phyloP scores from a whole-genome alignment of 2,888 invertebrate genomes.

The Clitarchus hookeri region DNA sequence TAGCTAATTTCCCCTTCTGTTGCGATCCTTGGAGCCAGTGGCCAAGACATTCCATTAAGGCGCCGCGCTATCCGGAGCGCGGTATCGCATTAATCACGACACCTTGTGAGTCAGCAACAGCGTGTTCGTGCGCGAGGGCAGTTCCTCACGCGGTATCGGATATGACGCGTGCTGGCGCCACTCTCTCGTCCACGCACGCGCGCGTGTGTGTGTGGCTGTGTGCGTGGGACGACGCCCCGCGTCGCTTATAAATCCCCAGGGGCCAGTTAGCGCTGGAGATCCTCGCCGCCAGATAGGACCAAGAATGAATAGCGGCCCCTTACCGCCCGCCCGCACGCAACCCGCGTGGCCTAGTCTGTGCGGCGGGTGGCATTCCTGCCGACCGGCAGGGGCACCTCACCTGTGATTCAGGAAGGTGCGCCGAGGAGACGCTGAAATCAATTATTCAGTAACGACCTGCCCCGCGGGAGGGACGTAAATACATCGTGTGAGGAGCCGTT shows the following conservation, averaged over 20 bases:
- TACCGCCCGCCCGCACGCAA: background rate
- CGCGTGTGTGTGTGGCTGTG: background rate
- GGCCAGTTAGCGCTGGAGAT: background rate
- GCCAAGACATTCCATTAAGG: too few relatives aligned
- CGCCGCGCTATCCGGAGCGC: background rate
- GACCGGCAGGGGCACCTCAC: background rate
- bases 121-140: background rate
- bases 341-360: background rate
- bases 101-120: background rate
- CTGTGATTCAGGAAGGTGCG: background rate
- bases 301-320: background rate
- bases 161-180: too few relatives aligned
- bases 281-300: background rate
- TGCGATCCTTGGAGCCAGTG: too few relatives aligned
- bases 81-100: background rate
- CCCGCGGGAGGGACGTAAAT: background rate
- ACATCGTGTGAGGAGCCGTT: background rate
- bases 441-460: background rate
- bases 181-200: background rate
- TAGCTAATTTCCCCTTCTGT: too few relatives aligned
- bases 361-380: background rate
- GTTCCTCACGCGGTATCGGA: background rate
- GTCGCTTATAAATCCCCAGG: background rate
- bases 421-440: background rate
- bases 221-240: background rate